These are phyloP conservation scores for Onychomys leucogaster DNA, from an alignment of 2,797 vertebrate genomes.

Conservation along the genomic window DNA sequence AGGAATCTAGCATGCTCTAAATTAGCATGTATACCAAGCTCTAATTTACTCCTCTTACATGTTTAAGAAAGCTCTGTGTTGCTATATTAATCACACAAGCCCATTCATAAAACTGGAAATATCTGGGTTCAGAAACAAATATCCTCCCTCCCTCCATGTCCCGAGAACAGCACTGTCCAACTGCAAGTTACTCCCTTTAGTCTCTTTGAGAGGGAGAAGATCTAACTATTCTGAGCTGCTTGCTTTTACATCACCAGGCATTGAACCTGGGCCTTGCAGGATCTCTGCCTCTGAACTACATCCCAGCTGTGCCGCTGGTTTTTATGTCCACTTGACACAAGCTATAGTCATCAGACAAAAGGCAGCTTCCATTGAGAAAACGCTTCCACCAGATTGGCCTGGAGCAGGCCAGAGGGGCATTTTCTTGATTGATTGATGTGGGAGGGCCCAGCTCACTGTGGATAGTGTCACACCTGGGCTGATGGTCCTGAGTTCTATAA, in stretches of 20 bases:
- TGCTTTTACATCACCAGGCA: neutral
- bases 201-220: neutral
- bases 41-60: neutral
- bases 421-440: neutral
- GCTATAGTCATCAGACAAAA: neutral
- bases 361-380: neutral
- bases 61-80: neutral
- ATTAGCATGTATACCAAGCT: neutral
- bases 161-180: neutral
- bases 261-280: neutral
- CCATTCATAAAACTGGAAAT: slow-evolving; percentile 35
- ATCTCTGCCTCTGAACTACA: neutral
- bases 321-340: neutral
- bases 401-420: neutral
- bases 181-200: neutral
- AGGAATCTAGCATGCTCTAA: slow-evolving; percentile 29
- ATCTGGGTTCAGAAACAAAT: neutral
- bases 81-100: neutral
- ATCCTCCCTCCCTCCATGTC: too few species aligned
- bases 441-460: neutral
- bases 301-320: neutral
- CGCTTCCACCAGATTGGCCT: neutral
- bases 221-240: neutral
- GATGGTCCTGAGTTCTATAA: neutral
- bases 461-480: neutral